Base-by-base conservation (phyloP, 2,113 vertebrate genomes). In the Oostethus manadensis region DNA sequence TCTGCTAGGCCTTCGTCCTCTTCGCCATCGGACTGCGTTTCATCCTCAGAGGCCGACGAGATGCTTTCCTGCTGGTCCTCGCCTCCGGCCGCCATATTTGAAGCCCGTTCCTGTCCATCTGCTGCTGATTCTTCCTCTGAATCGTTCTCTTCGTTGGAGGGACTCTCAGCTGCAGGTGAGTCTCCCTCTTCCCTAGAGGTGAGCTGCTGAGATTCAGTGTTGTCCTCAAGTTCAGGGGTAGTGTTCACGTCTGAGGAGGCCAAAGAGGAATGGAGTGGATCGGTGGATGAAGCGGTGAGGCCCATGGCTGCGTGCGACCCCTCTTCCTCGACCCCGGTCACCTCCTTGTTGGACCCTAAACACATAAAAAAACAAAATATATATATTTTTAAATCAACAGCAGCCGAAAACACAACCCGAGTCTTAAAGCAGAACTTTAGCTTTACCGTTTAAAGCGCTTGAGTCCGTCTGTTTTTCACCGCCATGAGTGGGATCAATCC, bases 321-420 rank as follows among this genome's bases (percentile, higher is more conserved):
- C 44, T 0, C 0, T 3, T 57, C 22, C 5, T 66, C 14, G 1
- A 26, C 11, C 15, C 35, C 21, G 18, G 49, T 22, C 20, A 13
- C 1, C 18, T 54, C 10, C 11, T 63, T 8, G 5, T 1, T 22
- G 3, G 35, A 43, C 43, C 42, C 76, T 77, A 47, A 64, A 81
- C 3, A 69, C 1, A 50, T 33, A 7, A 33, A 0, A 45, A 18
- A 13, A 21, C 8, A 56, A 9, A n/a, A 29, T 10, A 33, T 51
- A 48, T 7, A 43, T 21, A 35, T 29, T 1, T 29, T 6, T 29
- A 29, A 22, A 22, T 35, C 2, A 54, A 55, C 17, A 40, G 35
- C 18, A 21, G 20, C 26, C 15, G 1, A 51, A 48, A 55, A 48
- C 10, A 55, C 9, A 38, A 14, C 7, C 16, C 9, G 10, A 20